These are phyloP conservation scores for Myiopsitta monachus DNA, from an alignment of 2,113 vertebrate genomes.

Conservation along the genomic window DNA sequence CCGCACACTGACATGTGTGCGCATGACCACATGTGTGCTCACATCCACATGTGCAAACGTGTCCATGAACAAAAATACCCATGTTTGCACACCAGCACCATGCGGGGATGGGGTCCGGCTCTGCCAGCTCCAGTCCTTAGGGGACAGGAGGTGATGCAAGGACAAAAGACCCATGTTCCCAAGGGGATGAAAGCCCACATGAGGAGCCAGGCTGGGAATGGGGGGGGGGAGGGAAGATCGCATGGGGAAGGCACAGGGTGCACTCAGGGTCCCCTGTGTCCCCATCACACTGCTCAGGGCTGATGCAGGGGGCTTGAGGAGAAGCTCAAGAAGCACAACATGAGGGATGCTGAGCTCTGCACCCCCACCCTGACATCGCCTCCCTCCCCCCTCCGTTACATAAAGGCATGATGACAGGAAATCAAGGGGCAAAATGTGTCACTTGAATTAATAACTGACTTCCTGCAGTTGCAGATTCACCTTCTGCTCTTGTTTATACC, in stretches of 20 bases:
- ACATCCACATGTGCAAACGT: neutral
- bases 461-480: constrained; percentile 69
- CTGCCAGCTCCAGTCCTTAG: neutral
- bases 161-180: neutral
- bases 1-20: accelerated
- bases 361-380: accelerated
- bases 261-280: accelerated
- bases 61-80: neutral
- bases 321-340: neutral
- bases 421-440: constrained; percentile 52
- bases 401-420: constrained; percentile 54
- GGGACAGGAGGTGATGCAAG: neutral
- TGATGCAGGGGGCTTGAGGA: neutral
- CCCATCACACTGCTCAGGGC: neutral
- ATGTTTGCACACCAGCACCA: accelerated
- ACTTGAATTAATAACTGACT: constrained; percentile 68
- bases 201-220: neutral
- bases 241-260: neutral
- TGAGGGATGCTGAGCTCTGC: too few species aligned
- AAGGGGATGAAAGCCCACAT: neutral
- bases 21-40: neutral
- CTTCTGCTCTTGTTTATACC: neutral
- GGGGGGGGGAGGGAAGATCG: neutral
- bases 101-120: neutral
- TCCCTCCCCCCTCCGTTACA: neutral